Base-by-base conservation (phyloP, 2,113 vertebrate genomes). In the Jacana jacana region DNA sequence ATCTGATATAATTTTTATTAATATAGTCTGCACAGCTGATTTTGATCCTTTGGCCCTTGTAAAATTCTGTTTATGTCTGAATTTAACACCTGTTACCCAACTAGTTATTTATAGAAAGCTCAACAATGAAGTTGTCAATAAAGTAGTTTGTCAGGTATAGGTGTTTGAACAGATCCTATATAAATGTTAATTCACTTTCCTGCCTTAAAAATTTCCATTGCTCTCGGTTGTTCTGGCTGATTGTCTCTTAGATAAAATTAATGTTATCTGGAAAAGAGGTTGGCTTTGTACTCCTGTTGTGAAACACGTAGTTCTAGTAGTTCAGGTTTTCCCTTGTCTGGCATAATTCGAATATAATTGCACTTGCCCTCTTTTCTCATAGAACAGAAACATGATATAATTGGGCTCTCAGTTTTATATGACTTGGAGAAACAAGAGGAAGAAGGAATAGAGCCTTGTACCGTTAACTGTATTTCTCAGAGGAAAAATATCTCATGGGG, bases 251-350 rank as follows among this genome's bases (percentile, higher is more conserved):
- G 30, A 40, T 66, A 17, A 24, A 25, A 95, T 91, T 81, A 81
- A 86, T 86, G 88, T 31, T 33, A 66, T 72, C 79, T 91, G 76
- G 71, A 70, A 73, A 82, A 66, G 66, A 63, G 37, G 31, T 70
- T 95, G 87, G 40, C 75, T 86, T 77, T 88, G 31, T 70, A 66
- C 42, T 88, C 16, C 25, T 73, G 30, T 89, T 89, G 78, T 54
- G 58, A 91, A 95, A 91, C 81, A 11, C 0, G 42, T 51, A 42
- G 28, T 91, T 91, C 87, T 73, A 46, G 88, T 89, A 93, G 75
- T 94, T 96, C 85, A 94, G 79, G 88, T 94, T 95, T 96, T 93
- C 42, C 95, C 79, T 80, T 69, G 49, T 35, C 79, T 86, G 64
- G 40, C 60, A 75, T 94, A 91, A 94, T 95, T 93, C 60, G 51